These are phyloP conservation scores for Prunella himalayana DNA, from an alignment of 2,113 vertebrate genomes.

Conservation along the genomic window DNA sequence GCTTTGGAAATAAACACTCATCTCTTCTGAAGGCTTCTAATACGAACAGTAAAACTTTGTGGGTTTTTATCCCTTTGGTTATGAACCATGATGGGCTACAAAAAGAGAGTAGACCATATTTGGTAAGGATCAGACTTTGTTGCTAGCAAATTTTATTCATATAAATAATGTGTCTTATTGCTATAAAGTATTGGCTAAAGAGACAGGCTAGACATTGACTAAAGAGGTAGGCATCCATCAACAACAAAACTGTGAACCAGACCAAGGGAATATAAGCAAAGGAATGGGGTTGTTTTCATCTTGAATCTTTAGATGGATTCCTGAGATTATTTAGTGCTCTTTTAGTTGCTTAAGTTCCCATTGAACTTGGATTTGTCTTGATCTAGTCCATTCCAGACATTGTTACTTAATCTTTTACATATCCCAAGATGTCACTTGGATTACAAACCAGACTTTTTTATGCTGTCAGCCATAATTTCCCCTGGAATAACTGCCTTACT, in stretches of 20 bases:
- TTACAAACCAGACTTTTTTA: constrained; percentile 1
- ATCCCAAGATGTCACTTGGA: constrained; percentile 27
- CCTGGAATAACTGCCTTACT: background rate
- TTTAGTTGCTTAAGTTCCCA: constrained; percentile 3
- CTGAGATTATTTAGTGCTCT: constrained; percentile 18
- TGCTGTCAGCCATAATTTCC: background rate
- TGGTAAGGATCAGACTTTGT: background rate
- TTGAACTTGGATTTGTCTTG: constrained; percentile 24
- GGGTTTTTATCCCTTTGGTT: background rate
- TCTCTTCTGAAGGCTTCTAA: background rate
- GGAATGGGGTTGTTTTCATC: background rate
- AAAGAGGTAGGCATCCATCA: constrained; percentile 5
- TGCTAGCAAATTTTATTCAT: background rate
- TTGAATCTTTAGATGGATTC: constrained; percentile 30
- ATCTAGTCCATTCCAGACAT: background rate
- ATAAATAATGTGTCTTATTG: background rate
- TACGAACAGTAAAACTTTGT: background rate
- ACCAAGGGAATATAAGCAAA: background rate
- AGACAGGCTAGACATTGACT: constrained; percentile 3
- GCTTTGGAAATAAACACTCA: background rate
- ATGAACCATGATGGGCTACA: background rate
- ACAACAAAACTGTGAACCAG: background rate
- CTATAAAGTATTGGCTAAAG: background rate
- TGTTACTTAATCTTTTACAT: constrained; percentile 35
- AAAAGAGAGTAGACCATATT: background rate